Percentiles rank a stretch among this genome's conserved stretches.
phyloP scores from a whole-genome alignment of 2,888 invertebrate genomes.

The Thalpophila matura region DNA sequence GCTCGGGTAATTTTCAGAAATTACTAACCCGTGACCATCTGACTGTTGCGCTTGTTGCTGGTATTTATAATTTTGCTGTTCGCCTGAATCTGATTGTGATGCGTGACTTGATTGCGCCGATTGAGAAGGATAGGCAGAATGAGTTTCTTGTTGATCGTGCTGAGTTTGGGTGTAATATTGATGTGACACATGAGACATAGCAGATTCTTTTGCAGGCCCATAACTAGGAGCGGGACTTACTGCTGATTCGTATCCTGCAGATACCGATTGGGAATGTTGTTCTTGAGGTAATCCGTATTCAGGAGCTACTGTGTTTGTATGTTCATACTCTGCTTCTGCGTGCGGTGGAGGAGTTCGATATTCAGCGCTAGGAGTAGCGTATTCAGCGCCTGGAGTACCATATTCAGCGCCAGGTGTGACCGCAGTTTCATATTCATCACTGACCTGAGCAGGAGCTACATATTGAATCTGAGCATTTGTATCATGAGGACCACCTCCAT shows the following conservation, averaged over 20 bases:
- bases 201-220: slow-evolving; percentile 40
- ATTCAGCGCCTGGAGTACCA: slow-evolving; percentile 62
- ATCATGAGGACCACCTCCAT: slow-evolving; percentile 51
- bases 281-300: slow-evolving; percentile 61
- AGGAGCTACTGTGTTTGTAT: slow-evolving; percentile 56
- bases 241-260: slow-evolving; percentile 50
- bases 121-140: slow-evolving; percentile 72
- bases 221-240: slow-evolving; percentile 52
- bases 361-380: slow-evolving; percentile 41
- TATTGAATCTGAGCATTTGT: slow-evolving; percentile 69
- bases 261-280: slow-evolving; percentile 54
- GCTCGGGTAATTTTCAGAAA: slow-evolving; percentile 91
- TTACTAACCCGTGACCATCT: slow-evolving; percentile 74
- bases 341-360: slow-evolving; percentile 55
- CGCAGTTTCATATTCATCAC: slow-evolving; percentile 63
- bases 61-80: slow-evolving; percentile 77
- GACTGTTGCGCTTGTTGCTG: slow-evolving; percentile 72
- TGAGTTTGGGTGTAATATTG: slow-evolving; percentile 71
- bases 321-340: slow-evolving; percentile 50
- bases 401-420: slow-evolving; percentile 64
- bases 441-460: slow-evolving; percentile 67
- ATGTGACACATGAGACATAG: slow-evolving; percentile 53
- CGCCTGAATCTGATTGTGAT: slow-evolving; percentile 68
- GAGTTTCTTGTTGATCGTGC: slow-evolving; percentile 71
- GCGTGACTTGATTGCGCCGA: slow-evolving; percentile 68